phyloP scores from a whole-genome alignment of 2,797 vertebrate species.

The Sorex maritimensis region DNA sequence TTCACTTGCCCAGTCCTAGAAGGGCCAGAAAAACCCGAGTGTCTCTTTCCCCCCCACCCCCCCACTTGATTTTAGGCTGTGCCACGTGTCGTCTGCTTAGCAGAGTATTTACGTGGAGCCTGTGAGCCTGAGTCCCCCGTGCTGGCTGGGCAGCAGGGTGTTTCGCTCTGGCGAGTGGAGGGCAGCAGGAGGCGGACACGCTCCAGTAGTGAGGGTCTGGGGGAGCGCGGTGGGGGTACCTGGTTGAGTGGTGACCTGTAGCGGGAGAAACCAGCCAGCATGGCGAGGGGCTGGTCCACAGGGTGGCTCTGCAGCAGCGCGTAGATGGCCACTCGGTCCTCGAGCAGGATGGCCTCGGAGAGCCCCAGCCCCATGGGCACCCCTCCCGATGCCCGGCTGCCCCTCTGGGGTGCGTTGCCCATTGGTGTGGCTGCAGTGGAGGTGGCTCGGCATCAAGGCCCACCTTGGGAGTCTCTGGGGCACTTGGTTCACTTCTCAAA shows the following conservation, averaged over 20 bases:
- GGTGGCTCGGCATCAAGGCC: background rate
- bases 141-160: too few relatives aligned
- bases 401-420: slow-evolving; percentile 69
- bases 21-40: too few relatives aligned
- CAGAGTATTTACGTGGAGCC: too few relatives aligned
- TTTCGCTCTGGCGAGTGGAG: too few relatives aligned
- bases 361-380: background rate
- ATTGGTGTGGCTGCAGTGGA: too few relatives aligned
- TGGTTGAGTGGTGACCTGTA: slow-evolving; percentile 63
- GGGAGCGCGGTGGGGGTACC: slow-evolving; percentile 66
- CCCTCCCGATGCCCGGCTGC: background rate
- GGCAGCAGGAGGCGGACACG: background rate
- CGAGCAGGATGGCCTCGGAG: slow-evolving; percentile 79
- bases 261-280: slow-evolving; percentile 57
- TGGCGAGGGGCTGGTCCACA: slow-evolving; percentile 76
- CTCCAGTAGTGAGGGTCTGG: too few relatives aligned
- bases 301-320: slow-evolving; percentile 76
- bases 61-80: too few relatives aligned
- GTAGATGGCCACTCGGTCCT: slow-evolving; percentile 65
- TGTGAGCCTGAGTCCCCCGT: too few relatives aligned
- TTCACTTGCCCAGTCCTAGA: too few relatives aligned
- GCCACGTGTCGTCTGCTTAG: too few relatives aligned
- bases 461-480: slow-evolving; percentile 53
- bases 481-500: slow-evolving; percentile 81
- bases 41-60: too few relatives aligned